Evolutionary conservation across 2,888 invertebrate genomes (phyloP).

Genomic region (Xiphydria camelus): DNA sequence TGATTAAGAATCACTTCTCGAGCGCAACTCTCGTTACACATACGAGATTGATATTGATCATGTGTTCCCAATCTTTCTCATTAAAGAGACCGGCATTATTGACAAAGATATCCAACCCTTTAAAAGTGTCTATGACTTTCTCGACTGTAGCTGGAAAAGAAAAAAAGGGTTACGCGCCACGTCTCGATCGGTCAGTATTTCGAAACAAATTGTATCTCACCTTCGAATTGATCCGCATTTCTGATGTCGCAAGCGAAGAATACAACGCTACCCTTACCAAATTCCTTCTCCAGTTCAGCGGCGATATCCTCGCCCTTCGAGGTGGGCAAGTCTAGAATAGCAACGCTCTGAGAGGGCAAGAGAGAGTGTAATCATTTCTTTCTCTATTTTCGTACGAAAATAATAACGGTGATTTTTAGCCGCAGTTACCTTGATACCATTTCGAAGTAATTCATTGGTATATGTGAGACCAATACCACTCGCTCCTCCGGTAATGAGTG

Average conservation of each 20-base stretch:
- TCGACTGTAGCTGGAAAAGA: slow-evolving; percentile 57
- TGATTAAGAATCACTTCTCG: background rate
- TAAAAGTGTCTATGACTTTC: slow-evolving; percentile 53
- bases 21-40: slow-evolving; percentile 20
- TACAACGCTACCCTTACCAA: slow-evolving; percentile 54
- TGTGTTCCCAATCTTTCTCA: slow-evolving; percentile 39
- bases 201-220: slow-evolving; percentile 30
- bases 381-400: too few species aligned
- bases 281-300: slow-evolving; percentile 50
- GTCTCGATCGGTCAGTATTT: too few species aligned
- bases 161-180: too few species aligned
- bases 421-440: too few species aligned
- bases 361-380: too few species aligned
- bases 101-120: slow-evolving; percentile 61
- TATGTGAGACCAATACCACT: slow-evolving; percentile 59
- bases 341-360: slow-evolving; percentile 33
- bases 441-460: slow-evolving; percentile 55
- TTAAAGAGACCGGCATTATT: slow-evolving; percentile 49
- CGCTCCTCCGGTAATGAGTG: slow-evolving; percentile 59
- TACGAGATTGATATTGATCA: slow-evolving; percentile 49
- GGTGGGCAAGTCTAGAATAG: slow-evolving; percentile 44
- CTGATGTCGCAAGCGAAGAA: slow-evolving; percentile 61
- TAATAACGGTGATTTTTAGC: too few species aligned
- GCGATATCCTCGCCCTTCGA: slow-evolving; percentile 52
- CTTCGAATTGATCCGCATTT: slow-evolving; percentile 54